Conservation (phyloP, 1,140 invertebrate genomes). For the Oedothorax gibbosus region DNA sequence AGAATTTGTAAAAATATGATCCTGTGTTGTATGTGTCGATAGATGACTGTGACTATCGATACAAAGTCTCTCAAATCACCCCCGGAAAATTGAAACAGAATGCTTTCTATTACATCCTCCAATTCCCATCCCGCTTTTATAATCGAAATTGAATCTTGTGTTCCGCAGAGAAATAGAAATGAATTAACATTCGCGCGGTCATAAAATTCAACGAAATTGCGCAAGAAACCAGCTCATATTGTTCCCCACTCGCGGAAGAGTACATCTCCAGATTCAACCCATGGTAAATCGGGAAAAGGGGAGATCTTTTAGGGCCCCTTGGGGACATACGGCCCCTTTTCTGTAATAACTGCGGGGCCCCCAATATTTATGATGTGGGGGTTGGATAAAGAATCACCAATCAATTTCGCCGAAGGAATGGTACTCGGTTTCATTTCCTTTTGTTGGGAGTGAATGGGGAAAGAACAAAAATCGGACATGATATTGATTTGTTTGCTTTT, state of each 20-base stretch:
- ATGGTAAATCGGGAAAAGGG: constrained; percentile 24
- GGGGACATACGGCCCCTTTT: constrained; percentile 17
- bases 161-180: constrained; percentile 1
- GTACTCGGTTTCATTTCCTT: constrained; percentile 1
- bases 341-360: constrained; percentile 37
- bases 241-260: constrained; percentile 2
- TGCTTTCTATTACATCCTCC: too few species aligned
- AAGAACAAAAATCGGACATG: background rate
- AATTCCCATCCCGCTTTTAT: background rate
- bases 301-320: constrained; percentile 35
- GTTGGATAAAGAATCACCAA: constrained; percentile 24
- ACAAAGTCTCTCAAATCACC: too few species aligned
- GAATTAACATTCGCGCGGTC: constrained; percentile 21
- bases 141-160: constrained; percentile 36
- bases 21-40: too few species aligned
- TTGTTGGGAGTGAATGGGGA: background rate
- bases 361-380: constrained; percentile 34
- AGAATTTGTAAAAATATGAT: too few species aligned
- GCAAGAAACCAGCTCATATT: constrained; percentile 9
- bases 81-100: too few species aligned
- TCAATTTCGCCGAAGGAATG: constrained; percentile 34
- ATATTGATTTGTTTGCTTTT: constrained; percentile 7
- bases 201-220: constrained; percentile 39
- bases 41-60: too few species aligned
- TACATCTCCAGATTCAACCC: background rate